Percentiles rank a stretch among this genome's conserved stretches.
Evolutionary conservation across 2,888 invertebrate species (phyloP).

Genomic region (Erebia epiphron): DNA sequence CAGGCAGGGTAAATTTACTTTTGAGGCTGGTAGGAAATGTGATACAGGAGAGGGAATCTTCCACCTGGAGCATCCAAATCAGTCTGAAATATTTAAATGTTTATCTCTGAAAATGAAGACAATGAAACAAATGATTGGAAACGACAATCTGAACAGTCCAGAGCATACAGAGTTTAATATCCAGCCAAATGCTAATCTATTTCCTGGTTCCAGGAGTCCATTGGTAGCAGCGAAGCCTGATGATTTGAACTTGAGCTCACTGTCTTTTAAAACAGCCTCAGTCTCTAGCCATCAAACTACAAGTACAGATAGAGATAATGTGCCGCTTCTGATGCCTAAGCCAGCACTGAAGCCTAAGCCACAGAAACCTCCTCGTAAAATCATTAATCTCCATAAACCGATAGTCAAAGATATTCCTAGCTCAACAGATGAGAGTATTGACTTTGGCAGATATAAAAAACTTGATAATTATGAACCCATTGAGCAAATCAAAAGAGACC

Average conservation of each 20-base stretch:
- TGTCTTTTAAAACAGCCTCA: conserved; percentile 74
- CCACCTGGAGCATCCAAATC: conserved; percentile 90
- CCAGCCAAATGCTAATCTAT: conserved; percentile 89
- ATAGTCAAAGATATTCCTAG: conserved; percentile 63
- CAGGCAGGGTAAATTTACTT: conserved; percentile 92
- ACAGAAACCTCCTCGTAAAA: conserved; percentile 84
- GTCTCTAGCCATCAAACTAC: conserved; percentile 70
- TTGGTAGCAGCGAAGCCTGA: conserved; percentile 85
- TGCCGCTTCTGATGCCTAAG: conserved; percentile 77
- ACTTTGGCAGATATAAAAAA: conserved; percentile 79
- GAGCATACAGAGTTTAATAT: conserved; percentile 89
- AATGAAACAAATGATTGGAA: conserved; percentile 92
- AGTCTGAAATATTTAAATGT: conserved; percentile 92
- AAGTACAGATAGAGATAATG: conserved; percentile 67
- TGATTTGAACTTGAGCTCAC: conserved; percentile 72
- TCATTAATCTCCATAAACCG: conserved; percentile 71
- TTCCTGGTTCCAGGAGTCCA: conserved; percentile 91
- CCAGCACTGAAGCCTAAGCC: conserved; percentile 85
- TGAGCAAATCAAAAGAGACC: conserved; percentile 76
- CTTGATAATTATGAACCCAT: conserved; percentile 80
- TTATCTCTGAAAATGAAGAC: conserved; percentile 92
- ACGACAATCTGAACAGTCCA: conserved; percentile 84
- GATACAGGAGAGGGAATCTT: conserved; percentile 93
- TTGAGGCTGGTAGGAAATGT: conserved; percentile 94
- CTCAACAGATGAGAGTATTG: conserved; percentile 72